Percentiles rank a stretch among this genome's conserved stretches.
These are phyloP conservation scores for Tiliacea citrago DNA, from an alignment of 2,888 invertebrate species.

Conservation along the genomic window DNA sequence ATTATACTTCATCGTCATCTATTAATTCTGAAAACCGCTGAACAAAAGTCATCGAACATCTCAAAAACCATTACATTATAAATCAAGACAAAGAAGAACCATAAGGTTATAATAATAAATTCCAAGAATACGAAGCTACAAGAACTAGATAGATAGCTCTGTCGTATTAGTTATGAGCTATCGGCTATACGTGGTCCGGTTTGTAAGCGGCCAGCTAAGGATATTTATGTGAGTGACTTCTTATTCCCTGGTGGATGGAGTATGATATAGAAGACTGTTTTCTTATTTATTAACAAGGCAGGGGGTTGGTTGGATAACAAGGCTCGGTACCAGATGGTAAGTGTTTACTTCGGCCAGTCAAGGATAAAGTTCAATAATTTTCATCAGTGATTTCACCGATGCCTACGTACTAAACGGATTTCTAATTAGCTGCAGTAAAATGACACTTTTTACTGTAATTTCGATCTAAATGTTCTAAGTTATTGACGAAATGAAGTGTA, in stretches of 20 bases:
- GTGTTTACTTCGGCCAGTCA: neutral
- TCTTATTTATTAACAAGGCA: neutral
- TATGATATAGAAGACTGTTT: neutral
- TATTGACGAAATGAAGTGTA: too few relatives aligned
- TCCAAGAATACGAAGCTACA: constrained; percentile 27
- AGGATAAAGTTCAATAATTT: neutral
- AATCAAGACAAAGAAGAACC: constrained; percentile 9
- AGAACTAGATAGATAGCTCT: constrained; percentile 51
- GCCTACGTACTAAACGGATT: too few relatives aligned
- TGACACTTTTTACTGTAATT: too few relatives aligned
- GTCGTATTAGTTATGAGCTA: constrained; percentile 55
- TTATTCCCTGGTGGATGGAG: constrained; percentile 10
- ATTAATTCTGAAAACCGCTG: neutral
- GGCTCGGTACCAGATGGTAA: neutral
- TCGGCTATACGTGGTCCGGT: constrained; percentile 47
- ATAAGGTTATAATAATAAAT: constrained; percentile 44
- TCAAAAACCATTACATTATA: neutral
- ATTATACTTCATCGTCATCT: neutral
- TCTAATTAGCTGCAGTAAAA: too few relatives aligned
- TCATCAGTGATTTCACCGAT: too few relatives aligned
- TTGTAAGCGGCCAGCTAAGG: constrained; percentile 14
- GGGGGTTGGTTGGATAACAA: neutral
- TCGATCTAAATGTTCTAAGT: too few relatives aligned
- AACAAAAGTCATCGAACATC: neutral
- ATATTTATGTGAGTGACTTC: constrained; percentile 45